Evolutionary conservation across 2,888 invertebrate genomes (phyloP).

Genomic region (Belgica antarctica): DNA sequence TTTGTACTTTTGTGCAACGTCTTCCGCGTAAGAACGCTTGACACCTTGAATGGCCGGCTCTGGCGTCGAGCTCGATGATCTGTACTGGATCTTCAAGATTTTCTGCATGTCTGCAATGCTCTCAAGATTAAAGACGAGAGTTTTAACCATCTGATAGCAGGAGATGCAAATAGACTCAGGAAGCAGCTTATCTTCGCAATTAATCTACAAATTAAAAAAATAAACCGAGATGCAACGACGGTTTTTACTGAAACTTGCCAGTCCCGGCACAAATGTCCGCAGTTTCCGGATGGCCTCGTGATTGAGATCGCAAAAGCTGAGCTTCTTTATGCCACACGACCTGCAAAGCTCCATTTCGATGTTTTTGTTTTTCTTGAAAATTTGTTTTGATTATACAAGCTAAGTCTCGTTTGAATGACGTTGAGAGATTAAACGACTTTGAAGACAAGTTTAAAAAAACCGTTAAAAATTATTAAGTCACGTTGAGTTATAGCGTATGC

Average conservation of each 20-base stretch:
- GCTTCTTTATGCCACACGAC: neutral
- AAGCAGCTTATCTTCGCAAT: neutral
- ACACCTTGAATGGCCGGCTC: neutral
- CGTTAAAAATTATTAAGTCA: too few relatives aligned
- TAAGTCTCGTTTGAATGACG: too few relatives aligned
- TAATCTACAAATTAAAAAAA: neutral
- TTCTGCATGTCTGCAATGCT: constrained; percentile 11
- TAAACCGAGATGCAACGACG: neutral
- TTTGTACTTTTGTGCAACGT: constrained; percentile 23
- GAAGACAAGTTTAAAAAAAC: too few relatives aligned
- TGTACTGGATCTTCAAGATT: constrained; percentile 15
- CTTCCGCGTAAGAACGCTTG: neutral
- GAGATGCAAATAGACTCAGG: constrained; percentile 4
- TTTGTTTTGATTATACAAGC: too few relatives aligned
- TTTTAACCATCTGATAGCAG: constrained; percentile 31
- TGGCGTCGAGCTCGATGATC: neutral
- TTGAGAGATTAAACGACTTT: too few relatives aligned
- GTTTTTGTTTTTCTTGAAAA: neutral
- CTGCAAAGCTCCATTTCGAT: neutral
- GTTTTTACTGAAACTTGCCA: constrained; percentile 31
- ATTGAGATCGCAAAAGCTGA: constrained; percentile 9
- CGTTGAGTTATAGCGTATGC: too few relatives aligned
- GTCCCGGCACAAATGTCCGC: neutral
- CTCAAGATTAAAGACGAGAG: constrained; percentile 12
- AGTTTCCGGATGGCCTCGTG: constrained; percentile 20